phyloP scores from a whole-genome alignment of 2,113 vertebrate species.

The Phaethornis superciliosus region DNA sequence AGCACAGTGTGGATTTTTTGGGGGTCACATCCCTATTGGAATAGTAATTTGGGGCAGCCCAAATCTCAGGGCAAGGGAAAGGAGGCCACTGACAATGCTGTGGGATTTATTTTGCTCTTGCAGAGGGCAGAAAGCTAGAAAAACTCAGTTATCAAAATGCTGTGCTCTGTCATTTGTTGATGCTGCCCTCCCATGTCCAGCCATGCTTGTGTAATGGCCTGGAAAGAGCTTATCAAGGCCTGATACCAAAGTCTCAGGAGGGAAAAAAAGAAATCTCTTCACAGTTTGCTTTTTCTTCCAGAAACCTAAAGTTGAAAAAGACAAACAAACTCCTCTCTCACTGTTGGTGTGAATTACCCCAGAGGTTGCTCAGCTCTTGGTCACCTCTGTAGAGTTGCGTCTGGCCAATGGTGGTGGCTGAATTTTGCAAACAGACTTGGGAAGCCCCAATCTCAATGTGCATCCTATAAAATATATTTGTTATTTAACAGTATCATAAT shows the following conservation, averaged over 20 bases:
- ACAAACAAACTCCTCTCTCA: neutral
- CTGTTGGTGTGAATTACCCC: neutral
- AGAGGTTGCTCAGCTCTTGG: fast-evolving
- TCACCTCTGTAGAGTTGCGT: fast-evolving
- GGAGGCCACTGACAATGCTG: neutral
- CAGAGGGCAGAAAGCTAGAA: conserved; percentile 3
- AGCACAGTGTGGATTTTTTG: neutral
- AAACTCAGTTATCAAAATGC: conserved; percentile 41
- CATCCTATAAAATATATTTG: neutral
- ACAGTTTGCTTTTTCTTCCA: conserved; percentile 47
- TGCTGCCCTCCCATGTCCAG: conserved; percentile 42
- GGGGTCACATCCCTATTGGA: neutral
- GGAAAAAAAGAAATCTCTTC: neutral
- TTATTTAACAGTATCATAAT: too few relatives aligned
- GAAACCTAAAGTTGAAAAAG: conserved; percentile 4
- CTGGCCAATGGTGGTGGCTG: neutral
- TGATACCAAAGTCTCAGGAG: conserved; percentile 55
- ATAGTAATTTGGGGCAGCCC: neutral
- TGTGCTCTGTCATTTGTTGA: conserved; percentile 17
- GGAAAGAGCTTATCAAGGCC: conserved; percentile 52
- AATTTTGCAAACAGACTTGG: neutral
- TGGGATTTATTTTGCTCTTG: conserved; percentile 21
- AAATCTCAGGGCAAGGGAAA: neutral
- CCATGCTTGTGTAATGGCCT: conserved; percentile 43
- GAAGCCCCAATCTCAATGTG: neutral